Conservation (phyloP, 35 echinoderm and acorn worm genomes). For the Hemicentrotus pulcherrimus region DNA sequence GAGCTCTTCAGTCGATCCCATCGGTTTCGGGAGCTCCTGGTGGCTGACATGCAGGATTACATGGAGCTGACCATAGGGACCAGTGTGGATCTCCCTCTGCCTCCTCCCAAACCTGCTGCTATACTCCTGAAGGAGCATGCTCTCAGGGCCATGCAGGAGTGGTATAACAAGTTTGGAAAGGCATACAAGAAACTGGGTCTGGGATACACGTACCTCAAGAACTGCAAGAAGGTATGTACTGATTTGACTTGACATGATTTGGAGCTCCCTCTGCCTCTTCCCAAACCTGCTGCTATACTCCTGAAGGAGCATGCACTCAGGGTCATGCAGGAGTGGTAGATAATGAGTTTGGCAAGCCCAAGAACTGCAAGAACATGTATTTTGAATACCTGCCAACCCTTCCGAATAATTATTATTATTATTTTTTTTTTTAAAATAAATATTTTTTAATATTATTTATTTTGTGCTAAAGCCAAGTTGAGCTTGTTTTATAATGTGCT, state of each 20-base stretch:
- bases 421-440: too few relatives aligned
- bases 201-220: slow-evolving; percentile 89
- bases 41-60: slow-evolving; percentile 92
- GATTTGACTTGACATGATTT: neutral
- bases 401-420: too few relatives aligned
- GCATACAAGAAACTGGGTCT: slow-evolving; percentile 93
- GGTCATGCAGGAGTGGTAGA: slow-evolving; percentile 61
- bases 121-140: slow-evolving; percentile 80
- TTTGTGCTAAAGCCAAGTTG: too few relatives aligned
- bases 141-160: slow-evolving; percentile 78
- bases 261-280: slow-evolving; percentile 86
- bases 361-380: too few relatives aligned
- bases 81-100: slow-evolving; percentile 73
- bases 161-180: slow-evolving; percentile 93
- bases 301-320: slow-evolving; percentile 66
- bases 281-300: slow-evolving; percentile 75
- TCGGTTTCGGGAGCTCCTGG: slow-evolving; percentile 83
- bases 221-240: slow-evolving; percentile 80
- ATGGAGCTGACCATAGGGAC: slow-evolving; percentile 86
- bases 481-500: too few relatives aligned
- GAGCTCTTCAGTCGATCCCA: slow-evolving; percentile 90
- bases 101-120: slow-evolving; percentile 89
- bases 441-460: too few relatives aligned
- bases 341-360: too few relatives aligned
- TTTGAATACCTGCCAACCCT: too few relatives aligned